Evolutionary conservation across 2,113 vertebrate species (phyloP).

Genomic region (Notothenia rossii): DNA sequence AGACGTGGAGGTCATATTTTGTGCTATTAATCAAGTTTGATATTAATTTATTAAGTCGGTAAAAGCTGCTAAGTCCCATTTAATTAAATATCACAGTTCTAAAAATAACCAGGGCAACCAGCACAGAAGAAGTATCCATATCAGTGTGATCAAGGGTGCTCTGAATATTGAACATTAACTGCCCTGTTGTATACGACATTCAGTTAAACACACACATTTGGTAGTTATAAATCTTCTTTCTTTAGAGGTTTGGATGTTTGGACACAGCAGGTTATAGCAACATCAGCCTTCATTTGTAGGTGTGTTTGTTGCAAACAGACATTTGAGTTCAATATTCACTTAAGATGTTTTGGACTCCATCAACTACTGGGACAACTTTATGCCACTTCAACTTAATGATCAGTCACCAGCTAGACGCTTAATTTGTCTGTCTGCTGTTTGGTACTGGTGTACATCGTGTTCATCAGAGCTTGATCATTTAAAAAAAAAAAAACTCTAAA

Average conservation of each 20-base stretch:
- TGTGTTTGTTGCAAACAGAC: no score
- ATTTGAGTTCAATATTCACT: neutral
- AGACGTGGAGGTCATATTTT: conserved; percentile 12
- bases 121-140: neutral
- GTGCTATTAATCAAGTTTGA: conserved; percentile 8
- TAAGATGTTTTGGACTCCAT: neutral
- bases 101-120: conserved; percentile 5
- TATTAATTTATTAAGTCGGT: conserved; percentile 4
- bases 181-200: neutral
- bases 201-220: neutral
- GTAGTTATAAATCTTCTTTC: neutral
- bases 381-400: neutral
- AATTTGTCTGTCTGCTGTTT: neutral
- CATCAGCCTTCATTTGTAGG: neutral
- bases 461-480: no score
- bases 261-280: neutral
- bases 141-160: neutral
- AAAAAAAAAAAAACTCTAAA: no score
- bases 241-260: neutral
- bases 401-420: neutral
- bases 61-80: conserved; percentile 20
- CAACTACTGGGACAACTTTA: neutral
- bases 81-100: conserved; percentile 6
- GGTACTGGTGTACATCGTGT: neutral
- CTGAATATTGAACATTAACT: neutral